These are phyloP conservation scores for Nasonia vitripennis DNA, from an alignment of 1,140 invertebrate species.

Conservation along the genomic window DNA sequence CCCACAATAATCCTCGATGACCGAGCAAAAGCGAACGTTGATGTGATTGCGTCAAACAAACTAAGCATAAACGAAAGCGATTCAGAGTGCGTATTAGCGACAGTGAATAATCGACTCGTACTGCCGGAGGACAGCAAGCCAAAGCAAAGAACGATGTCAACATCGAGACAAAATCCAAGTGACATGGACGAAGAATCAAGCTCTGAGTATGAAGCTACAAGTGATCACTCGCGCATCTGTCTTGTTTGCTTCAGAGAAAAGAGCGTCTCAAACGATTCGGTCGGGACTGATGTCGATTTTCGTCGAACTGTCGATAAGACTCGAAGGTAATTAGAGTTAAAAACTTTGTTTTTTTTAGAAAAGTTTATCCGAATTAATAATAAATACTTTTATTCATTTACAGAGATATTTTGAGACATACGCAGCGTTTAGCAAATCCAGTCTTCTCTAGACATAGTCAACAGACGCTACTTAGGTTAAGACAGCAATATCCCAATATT, in stretches of 20 bases:
- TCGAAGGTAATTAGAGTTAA: conserved; percentile 59
- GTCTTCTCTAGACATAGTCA: conserved; percentile 81
- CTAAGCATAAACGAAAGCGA: conserved; percentile 39
- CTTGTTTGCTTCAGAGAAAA: conserved; percentile 66
- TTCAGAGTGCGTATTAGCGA: background rate
- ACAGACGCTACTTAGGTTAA: conserved; percentile 84
- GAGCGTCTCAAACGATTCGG: conserved; percentile 53
- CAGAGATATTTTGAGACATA: conserved; percentile 79
- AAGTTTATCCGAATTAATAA: background rate
- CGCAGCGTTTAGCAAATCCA: conserved; percentile 82
- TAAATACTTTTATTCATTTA: conserved; percentile 41
- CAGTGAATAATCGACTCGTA: background rate
- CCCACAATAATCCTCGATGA: conserved; percentile 61
- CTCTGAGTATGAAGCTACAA: conserved; percentile 63
- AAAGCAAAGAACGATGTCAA: conserved; percentile 16
- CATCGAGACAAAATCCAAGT: conserved; percentile 52
- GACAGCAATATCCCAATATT: conserved; percentile 87
- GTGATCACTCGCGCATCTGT: conserved; percentile 66
- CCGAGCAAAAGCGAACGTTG: conserved; percentile 51
- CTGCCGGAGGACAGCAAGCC: conserved; percentile 35
- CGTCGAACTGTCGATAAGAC: conserved; percentile 57
- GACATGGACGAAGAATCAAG: conserved; percentile 69
- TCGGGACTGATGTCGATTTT: conserved; percentile 58
- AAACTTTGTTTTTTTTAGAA: background rate
- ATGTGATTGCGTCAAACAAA: background rate